These are phyloP conservation scores for Hapalemur alaotrensis DNA, from an alignment of 2,797 vertebrate genomes.

Conservation along the genomic window DNA sequence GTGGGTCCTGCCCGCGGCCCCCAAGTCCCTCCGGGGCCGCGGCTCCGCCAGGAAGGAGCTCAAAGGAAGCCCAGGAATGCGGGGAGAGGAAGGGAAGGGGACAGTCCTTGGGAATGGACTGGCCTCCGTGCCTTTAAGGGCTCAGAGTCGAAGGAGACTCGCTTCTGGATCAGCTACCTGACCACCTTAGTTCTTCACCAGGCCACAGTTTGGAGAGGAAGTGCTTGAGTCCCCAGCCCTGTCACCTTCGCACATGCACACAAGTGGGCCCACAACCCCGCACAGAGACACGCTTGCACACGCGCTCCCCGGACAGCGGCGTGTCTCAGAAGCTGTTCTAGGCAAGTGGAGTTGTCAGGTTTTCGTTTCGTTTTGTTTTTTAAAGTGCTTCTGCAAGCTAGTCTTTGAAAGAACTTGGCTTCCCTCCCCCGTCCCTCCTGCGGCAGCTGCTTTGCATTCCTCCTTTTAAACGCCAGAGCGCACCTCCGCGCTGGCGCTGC, in stretches of 20 bases:
- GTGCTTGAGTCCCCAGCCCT: rapidly evolving
- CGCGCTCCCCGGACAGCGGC: neutral
- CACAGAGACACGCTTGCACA: rapidly evolving
- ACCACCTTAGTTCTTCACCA: neutral
- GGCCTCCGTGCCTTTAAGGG: neutral
- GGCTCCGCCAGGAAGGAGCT: neutral
- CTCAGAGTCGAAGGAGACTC: rapidly evolving
- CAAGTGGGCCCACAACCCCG: rapidly evolving
- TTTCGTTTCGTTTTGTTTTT: neutral
- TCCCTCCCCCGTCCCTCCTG: neutral
- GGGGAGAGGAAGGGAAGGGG: neutral
- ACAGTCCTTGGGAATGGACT: rapidly evolving
- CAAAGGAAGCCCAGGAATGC: neutral
- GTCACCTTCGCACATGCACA: rapidly evolving
- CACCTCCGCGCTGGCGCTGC: slow-evolving; percentile 67
- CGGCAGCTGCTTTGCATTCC: slow-evolving; percentile 63
- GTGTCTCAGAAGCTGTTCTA: neutral
- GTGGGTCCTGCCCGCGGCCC: no score
- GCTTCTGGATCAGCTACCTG: neutral
- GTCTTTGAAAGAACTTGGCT: neutral
- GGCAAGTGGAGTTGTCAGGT: neutral
- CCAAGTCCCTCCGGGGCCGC: no score
- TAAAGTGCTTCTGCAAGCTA: neutral
- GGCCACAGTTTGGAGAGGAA: neutral
- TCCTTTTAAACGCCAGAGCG: slow-evolving; percentile 76